Percentiles rank a stretch among this genome's conserved stretches.
phyloP scores from a whole-genome alignment of 2,888 invertebrate genomes.

The Chrysina gloriosa region DNA sequence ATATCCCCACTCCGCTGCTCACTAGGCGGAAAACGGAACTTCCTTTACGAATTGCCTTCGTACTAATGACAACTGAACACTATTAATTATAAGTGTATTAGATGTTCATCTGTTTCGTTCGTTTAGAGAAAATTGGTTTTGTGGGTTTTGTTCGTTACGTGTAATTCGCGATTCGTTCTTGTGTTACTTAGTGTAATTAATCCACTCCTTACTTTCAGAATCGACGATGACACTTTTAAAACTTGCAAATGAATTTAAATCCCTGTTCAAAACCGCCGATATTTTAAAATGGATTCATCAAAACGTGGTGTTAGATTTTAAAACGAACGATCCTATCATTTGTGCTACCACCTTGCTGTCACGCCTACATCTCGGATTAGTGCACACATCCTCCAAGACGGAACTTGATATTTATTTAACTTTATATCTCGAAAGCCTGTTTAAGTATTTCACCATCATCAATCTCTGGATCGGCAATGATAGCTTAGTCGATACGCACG shows the following conservation, averaged over 20 bases:
- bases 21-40: too few relatives aligned
- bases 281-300: slow-evolving; percentile 55
- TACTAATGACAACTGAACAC: too few relatives aligned
- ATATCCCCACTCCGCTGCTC: too few relatives aligned
- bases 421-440: slow-evolving; percentile 59
- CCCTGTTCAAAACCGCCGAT: slow-evolving; percentile 51
- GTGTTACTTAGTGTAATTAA: neutral
- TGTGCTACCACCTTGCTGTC: slow-evolving; percentile 56
- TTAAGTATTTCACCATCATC: slow-evolving; percentile 58
- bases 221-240: slow-evolving; percentile 58
- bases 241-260: slow-evolving; percentile 53
- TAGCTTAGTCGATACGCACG: slow-evolving; percentile 54
- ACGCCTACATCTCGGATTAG: slow-evolving; percentile 54
- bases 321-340: slow-evolving; percentile 47
- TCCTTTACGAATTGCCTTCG: too few relatives aligned
- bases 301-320: slow-evolving; percentile 52
- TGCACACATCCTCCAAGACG: slow-evolving; percentile 54
- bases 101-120: too few relatives aligned
- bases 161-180: too few relatives aligned
- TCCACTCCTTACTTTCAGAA: slow-evolving; percentile 54
- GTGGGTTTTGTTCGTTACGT: too few relatives aligned
- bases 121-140: too few relatives aligned
- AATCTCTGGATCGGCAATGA: slow-evolving; percentile 60
- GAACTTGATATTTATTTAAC: slow-evolving; percentile 60
- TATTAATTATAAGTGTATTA: too few relatives aligned